Conservation (phyloP, 35 echinoderm and acorn worm species). For the Diadema setosum region DNA sequence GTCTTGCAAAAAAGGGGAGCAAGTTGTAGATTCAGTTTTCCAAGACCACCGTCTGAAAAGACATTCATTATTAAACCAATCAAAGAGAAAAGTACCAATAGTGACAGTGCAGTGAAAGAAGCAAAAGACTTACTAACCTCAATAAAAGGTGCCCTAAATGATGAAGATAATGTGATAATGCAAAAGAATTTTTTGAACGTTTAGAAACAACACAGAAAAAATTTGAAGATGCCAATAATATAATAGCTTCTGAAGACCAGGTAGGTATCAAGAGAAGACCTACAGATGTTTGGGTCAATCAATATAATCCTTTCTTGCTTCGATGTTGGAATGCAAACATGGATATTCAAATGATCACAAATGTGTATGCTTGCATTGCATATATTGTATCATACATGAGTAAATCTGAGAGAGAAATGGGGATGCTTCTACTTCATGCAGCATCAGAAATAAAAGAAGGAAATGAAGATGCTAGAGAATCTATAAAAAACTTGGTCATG, state of each 20-base stretch:
- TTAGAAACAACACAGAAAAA: conserved; percentile 1
- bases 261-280: conserved; percentile 30
- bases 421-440: conserved; percentile 39
- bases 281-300: conserved; percentile 40
- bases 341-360: conserved; percentile 57
- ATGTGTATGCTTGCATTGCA: conserved; percentile 38
- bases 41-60: conserved; percentile 22
- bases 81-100: not conserved
- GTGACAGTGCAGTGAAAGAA: not conserved
- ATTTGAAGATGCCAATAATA: conserved; percentile 18
- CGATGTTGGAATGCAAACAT: conserved; percentile 64
- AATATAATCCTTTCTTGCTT: conserved; percentile 44
- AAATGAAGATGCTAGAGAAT: conserved; percentile 39
- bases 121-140: not conserved
- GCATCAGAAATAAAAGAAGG: conserved; percentile 40
- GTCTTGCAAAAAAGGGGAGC: conserved; percentile 27
- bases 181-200: not conserved
- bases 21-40: conserved; percentile 46
- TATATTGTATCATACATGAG: conserved; percentile 73
- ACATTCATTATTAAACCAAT: conserved; percentile 28
- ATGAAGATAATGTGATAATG: not conserved
- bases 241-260: not conserved
- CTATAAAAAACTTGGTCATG: conserved; percentile 45
- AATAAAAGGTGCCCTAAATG: not conserved
- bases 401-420: conserved; percentile 77